phyloP scores from a whole-genome alignment of 2,797 vertebrate species.

The Buceros bicornis region DNA sequence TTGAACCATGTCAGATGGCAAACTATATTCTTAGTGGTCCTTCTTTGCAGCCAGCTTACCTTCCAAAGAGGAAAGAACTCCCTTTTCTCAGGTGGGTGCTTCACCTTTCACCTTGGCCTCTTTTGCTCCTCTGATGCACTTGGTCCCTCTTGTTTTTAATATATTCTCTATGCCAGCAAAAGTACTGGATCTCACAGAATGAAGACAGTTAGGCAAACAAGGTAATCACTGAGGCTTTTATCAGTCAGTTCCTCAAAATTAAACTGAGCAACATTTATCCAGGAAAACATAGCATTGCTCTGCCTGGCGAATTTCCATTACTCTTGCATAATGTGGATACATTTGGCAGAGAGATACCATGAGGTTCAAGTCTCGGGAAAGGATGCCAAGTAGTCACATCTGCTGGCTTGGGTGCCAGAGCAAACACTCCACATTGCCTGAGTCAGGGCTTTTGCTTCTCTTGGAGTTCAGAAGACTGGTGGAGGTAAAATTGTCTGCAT shows the following conservation, averaged over 20 bases:
- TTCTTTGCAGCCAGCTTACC: neutral
- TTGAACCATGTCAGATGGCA: neutral
- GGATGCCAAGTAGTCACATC: slow-evolving; percentile 74
- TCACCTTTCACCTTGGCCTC: neutral
- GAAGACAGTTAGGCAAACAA: slow-evolving; percentile 46
- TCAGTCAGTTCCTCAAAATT: slow-evolving; percentile 67
- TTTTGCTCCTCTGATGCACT: neutral
- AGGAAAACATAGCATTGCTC: slow-evolving; percentile 67
- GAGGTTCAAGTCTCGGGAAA: slow-evolving; percentile 66
- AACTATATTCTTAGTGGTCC: neutral
- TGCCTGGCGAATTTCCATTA: slow-evolving; percentile 69
- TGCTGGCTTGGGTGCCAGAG: slow-evolving; percentile 75
- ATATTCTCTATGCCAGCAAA: neutral
- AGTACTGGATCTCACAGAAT: slow-evolving; percentile 8
- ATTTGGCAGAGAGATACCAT: slow-evolving; percentile 70
- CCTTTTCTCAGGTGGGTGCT: neutral
- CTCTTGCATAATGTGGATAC: slow-evolving; percentile 73
- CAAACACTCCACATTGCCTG: slow-evolving; percentile 57
- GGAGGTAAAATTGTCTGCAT: slow-evolving; percentile 14
- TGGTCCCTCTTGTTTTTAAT: neutral
- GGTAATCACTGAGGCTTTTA: slow-evolving; percentile 61
- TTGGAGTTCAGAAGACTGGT: slow-evolving; percentile 62
- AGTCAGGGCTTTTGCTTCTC: slow-evolving; percentile 73
- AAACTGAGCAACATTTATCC: slow-evolving; percentile 73
- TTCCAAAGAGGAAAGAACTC: neutral